These are phyloP conservation scores for Bothrops jararaca DNA, from an alignment of 2,113 vertebrate species.

Conservation along the genomic window DNA sequence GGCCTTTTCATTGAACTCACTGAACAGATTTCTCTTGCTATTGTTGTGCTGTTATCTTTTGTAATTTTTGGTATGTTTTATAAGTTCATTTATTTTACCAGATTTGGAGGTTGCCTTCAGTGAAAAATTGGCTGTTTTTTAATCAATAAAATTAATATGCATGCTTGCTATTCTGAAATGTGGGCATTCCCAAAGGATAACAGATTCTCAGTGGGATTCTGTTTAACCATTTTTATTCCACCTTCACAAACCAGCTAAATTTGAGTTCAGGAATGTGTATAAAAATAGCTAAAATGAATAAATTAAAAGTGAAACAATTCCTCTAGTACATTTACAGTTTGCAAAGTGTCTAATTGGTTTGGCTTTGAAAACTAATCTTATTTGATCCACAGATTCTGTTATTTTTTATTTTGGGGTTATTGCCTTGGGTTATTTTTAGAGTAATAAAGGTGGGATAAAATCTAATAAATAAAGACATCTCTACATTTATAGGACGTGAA, in stretches of 20 bases:
- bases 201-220: too few species aligned
- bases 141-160: not conserved
- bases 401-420: not conserved
- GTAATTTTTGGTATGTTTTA: not conserved
- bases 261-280: too few species aligned
- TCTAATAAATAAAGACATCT: too few species aligned
- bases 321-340: not conserved
- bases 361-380: not conserved
- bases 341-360: not conserved
- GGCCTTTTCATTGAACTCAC: not conserved
- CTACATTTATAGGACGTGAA: not conserved
- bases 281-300: not conserved
- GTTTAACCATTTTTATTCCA: too few species aligned
- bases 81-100: not conserved
- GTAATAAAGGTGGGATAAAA: not conserved
- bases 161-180: conserved; percentile 10
- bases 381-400: not conserved
- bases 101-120: not conserved
- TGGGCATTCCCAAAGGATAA: not conserved
- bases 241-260: not conserved
- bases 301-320: not conserved
- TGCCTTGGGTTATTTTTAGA: not conserved
- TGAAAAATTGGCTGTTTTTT: too few species aligned
- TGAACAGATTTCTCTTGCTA: not conserved
- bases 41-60: not conserved